phyloP scores from a whole-genome alignment of 2,888 invertebrate species.

The Biston stratarius region DNA sequence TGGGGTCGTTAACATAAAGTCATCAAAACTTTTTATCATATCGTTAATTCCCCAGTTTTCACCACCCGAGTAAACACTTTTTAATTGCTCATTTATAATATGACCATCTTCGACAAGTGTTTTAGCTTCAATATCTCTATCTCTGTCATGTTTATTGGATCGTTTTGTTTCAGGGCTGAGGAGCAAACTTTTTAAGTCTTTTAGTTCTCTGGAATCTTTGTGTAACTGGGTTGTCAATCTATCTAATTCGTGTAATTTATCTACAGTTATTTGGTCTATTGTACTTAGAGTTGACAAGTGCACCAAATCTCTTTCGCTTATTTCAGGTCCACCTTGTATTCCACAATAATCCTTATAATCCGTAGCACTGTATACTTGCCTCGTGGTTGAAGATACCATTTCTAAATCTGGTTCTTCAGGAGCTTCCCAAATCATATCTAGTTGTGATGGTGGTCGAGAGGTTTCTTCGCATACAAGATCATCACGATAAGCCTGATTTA shows the following conservation, averaged over 20 bases:
- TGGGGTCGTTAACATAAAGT: slow-evolving; percentile 84
- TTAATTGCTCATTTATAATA: slow-evolving; percentile 89
- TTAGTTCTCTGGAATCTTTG: slow-evolving; percentile 92
- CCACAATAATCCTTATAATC: slow-evolving; percentile 93
- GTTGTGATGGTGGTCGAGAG: slow-evolving; percentile 89
- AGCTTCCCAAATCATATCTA: slow-evolving; percentile 95
- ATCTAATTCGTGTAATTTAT: slow-evolving; percentile 92
- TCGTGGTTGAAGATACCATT: slow-evolving; percentile 83
- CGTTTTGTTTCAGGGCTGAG: slow-evolving; percentile 88
- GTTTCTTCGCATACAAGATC: slow-evolving; percentile 89
- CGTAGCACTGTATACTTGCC: slow-evolving; percentile 90
- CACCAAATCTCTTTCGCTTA: slow-evolving; percentile 92
- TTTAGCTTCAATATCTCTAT: slow-evolving; percentile 87
- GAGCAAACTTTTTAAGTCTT: slow-evolving; percentile 90
- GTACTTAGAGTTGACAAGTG: slow-evolving; percentile 91
- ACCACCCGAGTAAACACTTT: slow-evolving; percentile 88
- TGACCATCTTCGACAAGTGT: slow-evolving; percentile 88
- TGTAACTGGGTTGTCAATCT: slow-evolving; percentile 91
- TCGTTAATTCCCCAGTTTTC: slow-evolving; percentile 90
- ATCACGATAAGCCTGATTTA: slow-evolving; percentile 95
- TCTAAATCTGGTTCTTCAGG: slow-evolving; percentile 90
- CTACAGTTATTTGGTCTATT: slow-evolving; percentile 92
- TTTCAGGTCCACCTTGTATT: slow-evolving; percentile 88
- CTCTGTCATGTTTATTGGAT: slow-evolving; percentile 78
- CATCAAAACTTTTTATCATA: slow-evolving; percentile 88